phyloP scores from a whole-genome alignment of 2,797 vertebrate species.

The Epinephelus awoara region DNA sequence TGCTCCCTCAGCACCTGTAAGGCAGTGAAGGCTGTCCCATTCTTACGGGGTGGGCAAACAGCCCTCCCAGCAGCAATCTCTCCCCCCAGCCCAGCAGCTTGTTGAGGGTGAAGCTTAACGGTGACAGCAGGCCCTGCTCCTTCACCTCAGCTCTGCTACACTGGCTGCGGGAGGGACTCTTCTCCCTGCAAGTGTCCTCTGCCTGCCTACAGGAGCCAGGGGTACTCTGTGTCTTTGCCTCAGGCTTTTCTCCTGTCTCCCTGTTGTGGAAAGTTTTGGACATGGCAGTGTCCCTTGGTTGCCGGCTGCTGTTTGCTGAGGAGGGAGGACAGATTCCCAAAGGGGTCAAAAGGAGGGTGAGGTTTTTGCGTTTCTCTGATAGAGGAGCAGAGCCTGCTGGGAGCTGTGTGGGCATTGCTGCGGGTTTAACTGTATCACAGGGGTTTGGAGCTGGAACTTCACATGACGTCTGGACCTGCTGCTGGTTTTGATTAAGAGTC shows the following conservation, averaged over 20 bases:
- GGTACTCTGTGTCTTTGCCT: constrained; percentile 9
- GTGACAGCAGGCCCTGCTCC: constrained; percentile 73
- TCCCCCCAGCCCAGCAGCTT: constrained; percentile 87
- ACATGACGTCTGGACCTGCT: constrained; percentile 35
- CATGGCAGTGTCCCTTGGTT: neutral
- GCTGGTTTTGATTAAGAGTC: constrained; percentile 50
- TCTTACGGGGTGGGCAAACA: constrained; percentile 79
- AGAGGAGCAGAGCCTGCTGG: constrained; percentile 69
- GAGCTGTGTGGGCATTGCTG: constrained; percentile 67
- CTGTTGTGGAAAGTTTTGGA: constrained; percentile 38
- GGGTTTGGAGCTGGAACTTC: neutral
- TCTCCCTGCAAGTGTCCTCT: constrained; percentile 17
- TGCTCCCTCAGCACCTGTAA: constrained; percentile 77
- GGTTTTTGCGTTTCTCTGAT: constrained; percentile 82
- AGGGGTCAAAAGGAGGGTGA: constrained; percentile 81
- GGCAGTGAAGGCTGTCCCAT: constrained; percentile 82
- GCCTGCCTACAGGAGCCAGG: neutral
- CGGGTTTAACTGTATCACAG: constrained; percentile 35
- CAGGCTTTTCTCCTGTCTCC: constrained; percentile 19
- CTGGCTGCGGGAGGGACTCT: constrained; percentile 15
- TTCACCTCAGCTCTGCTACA: constrained; percentile 36
- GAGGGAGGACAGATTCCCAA: constrained; percentile 42
- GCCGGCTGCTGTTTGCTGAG: constrained; percentile 2
- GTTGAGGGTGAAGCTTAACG: constrained; percentile 81
- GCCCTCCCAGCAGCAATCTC: constrained; percentile 80